phyloP scores from a whole-genome alignment of 2,888 invertebrate genomes.

The Cyclophora albipunctata region DNA sequence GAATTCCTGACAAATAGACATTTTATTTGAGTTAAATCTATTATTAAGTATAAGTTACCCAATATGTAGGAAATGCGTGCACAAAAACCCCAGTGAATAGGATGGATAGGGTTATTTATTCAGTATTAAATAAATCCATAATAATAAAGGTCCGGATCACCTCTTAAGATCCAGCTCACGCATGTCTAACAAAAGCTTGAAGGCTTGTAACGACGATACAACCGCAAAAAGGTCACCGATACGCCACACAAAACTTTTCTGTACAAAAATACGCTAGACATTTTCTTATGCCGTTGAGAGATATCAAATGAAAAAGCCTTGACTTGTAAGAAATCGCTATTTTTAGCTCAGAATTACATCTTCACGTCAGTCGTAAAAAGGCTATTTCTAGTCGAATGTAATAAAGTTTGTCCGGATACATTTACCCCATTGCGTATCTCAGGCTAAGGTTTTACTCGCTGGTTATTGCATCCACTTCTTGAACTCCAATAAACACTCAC shows the following conservation, averaged over 20 bases:
- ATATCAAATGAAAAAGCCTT: slow-evolving; percentile 3
- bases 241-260: slow-evolving; percentile 11
- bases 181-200: slow-evolving; percentile 6
- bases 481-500: slow-evolving; percentile 34
- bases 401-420: slow-evolving; percentile 40
- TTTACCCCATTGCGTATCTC: slow-evolving; percentile 34
- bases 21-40: too few species aligned
- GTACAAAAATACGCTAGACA: slow-evolving; percentile 9
- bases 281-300: slow-evolving; percentile 5
- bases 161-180: slow-evolving; percentile 6
- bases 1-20: too few species aligned
- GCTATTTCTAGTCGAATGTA: slow-evolving; percentile 39
- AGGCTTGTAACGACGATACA: slow-evolving; percentile 8
- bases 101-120: too few species aligned
- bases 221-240: slow-evolving; percentile 12
- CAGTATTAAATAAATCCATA: slow-evolving; percentile 3
- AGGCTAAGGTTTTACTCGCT: slow-evolving; percentile 21
- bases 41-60: too few species aligned
- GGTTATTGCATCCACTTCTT: slow-evolving; percentile 28
- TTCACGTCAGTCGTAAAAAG: slow-evolving; percentile 39
- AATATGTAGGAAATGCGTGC: too few species aligned
- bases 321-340: slow-evolving; percentile 24
- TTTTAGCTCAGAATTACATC: slow-evolving; percentile 28
- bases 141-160: slow-evolving; percentile 8
- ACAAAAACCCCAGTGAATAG: too few species aligned